A percentile compares a stretch with the other conserved stretches of the same genome.
Conservation (phyloP, 2,113 vertebrate genomes). For the Gambusia holbrooki region DNA sequence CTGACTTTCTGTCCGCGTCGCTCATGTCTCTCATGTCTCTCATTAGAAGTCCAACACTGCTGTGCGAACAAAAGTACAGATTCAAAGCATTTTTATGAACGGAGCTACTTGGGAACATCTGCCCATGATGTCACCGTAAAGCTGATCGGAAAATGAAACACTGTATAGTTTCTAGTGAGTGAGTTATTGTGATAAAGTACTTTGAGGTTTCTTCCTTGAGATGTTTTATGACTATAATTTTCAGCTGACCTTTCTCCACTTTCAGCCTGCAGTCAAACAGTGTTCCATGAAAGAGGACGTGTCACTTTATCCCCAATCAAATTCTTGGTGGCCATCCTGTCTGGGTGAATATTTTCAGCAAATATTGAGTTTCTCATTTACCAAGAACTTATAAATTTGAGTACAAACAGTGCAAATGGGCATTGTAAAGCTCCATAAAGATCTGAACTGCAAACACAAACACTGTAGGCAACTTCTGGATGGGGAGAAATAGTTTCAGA, state of each 20-base stretch:
- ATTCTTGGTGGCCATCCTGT: not conserved
- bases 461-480: conserved; percentile 10
- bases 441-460: conserved; percentile 12
- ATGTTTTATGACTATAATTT: conserved; percentile 12
- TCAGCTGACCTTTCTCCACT: not conserved
- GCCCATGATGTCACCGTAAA: no score
- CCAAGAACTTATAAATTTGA: conserved; percentile 12
- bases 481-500: conserved; percentile 6
- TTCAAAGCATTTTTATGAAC: no score
- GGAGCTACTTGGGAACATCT: no score
- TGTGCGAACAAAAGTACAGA: no score
- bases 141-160: not conserved
- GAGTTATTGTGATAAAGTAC: not conserved
- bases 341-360: conserved; percentile 2
- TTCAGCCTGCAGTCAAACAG: not conserved
- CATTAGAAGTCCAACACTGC: no score
- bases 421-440: conserved; percentile 30
- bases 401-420: conserved; percentile 14
- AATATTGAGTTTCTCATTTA: conserved; percentile 12
- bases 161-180: not conserved
- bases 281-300: not conserved
- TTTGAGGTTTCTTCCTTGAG: not conserved
- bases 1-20: no score
- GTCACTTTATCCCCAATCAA: not conserved
- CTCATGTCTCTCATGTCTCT: no score